These are phyloP conservation scores for Muntiacus muntjak DNA, from an alignment of 2,113 vertebrate genomes.

Conservation along the genomic window DNA sequence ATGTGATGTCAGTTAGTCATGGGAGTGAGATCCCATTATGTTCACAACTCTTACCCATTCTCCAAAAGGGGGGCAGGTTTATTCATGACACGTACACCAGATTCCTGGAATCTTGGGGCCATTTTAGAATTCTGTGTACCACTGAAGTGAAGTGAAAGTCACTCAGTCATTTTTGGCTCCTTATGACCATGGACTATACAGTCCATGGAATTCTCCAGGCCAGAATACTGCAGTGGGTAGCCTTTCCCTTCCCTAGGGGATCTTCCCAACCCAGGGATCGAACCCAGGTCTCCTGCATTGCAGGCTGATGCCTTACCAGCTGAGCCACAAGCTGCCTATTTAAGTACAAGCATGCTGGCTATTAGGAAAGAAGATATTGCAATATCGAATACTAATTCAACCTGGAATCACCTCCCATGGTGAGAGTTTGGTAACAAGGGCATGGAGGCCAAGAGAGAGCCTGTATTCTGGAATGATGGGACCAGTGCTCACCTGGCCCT, in stretches of 20 bases:
- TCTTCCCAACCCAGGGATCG: neutral
- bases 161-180: fast-evolving
- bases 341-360: neutral
- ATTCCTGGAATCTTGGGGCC: neutral
- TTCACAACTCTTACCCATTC: neutral
- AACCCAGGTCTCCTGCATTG: neutral
- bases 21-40: neutral
- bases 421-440: neutral
- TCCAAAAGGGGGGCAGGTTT: neutral
- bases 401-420: neutral
- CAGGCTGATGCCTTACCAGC: neutral
- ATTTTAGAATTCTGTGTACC: neutral
- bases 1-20: neutral
- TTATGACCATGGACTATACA: neutral
- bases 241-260: neutral
- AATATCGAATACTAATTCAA: neutral
- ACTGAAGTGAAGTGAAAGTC: neutral
- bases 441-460: neutral
- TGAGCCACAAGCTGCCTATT: neutral
- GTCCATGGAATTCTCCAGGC: neutral
- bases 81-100: neutral
- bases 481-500: neutral
- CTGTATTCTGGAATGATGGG: neutral
- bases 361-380: neutral
- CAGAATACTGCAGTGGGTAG: neutral